Evolutionary conservation across 2,113 vertebrate genomes (phyloP).

Genomic region (Atlantisia rogersi): DNA sequence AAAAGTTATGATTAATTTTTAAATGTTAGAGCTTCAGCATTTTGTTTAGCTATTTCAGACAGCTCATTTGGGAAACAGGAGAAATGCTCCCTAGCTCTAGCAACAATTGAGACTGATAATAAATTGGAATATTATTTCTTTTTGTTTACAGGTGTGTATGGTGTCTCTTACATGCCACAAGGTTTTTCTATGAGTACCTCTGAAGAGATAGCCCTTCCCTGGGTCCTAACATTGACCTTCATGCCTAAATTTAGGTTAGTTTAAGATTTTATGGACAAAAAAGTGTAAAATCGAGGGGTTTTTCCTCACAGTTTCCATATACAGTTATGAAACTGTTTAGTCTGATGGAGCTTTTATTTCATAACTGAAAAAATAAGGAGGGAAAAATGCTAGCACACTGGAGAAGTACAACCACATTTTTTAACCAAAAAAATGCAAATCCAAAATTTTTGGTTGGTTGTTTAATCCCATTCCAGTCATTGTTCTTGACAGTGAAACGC

Average conservation of each 20-base stretch:
- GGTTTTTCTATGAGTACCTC: slow-evolving; percentile 26
- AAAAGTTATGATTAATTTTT: slow-evolving; percentile 22
- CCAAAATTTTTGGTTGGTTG: neutral
- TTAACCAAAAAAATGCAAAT: neutral
- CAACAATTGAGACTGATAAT: slow-evolving; percentile 63
- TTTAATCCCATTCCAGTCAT: neutral
- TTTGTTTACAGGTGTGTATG: slow-evolving; percentile 47
- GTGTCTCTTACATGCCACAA: slow-evolving; percentile 36
- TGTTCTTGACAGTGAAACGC: neutral
- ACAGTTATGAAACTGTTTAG: neutral
- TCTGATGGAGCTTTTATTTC: neutral
- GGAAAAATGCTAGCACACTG: neutral
- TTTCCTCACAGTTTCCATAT: neutral
- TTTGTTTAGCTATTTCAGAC: slow-evolving; percentile 52
- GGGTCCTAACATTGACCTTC: neutral
- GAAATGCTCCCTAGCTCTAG: slow-evolving; percentile 48
- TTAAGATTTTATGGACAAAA: neutral
- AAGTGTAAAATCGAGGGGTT: neutral
- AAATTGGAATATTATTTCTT: slow-evolving; percentile 71
- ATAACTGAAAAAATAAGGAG: neutral
- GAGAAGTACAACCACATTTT: neutral
- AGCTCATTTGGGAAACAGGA: slow-evolving; percentile 48
- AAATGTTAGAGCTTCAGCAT: slow-evolving; percentile 28
- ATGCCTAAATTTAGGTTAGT: neutral
- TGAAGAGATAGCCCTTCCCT: neutral